Percentiles rank a stretch among this genome's conserved stretches.
Evolutionary conservation across 2,888 invertebrate species (phyloP).

Genomic region (Drosophila meridionalis): DNA sequence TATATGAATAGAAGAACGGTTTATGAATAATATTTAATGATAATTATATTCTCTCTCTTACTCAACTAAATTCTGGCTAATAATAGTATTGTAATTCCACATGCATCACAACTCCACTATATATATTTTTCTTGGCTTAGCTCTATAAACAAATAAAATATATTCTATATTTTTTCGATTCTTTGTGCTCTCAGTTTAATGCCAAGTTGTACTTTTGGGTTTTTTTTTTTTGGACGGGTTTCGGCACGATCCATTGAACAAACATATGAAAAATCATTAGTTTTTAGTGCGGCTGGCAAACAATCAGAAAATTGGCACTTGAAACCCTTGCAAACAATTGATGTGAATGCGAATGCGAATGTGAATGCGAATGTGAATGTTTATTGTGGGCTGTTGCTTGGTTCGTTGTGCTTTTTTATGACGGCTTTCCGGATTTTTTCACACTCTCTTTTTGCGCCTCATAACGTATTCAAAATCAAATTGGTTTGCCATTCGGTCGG

Average conservation of each 20-base stretch:
- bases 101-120: too few species aligned
- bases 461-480: slow-evolving; percentile 82
- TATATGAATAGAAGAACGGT: not conserved
- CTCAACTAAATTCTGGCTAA: too few species aligned
- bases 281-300: slow-evolving; percentile 79
- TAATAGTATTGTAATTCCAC: too few species aligned
- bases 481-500: slow-evolving; percentile 67
- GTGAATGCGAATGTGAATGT: slow-evolving; percentile 34
- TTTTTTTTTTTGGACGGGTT: not conserved
- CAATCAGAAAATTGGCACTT: slow-evolving; percentile 79
- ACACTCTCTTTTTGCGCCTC: slow-evolving; percentile 77
- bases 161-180: not conserved
- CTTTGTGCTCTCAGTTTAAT: slow-evolving; percentile 36
- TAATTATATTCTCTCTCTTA: not conserved
- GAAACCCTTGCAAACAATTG: slow-evolving; percentile 67
- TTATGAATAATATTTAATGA: not conserved
- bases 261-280: slow-evolving; percentile 82
- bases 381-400: slow-evolving; percentile 31
- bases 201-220: slow-evolving; percentile 34
- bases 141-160: too few species aligned
- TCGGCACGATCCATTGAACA: slow-evolving; percentile 69
- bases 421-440: slow-evolving; percentile 72
- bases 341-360: slow-evolving; percentile 34
- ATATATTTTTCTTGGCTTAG: too few species aligned
- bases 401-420: slow-evolving; percentile 45